Base-by-base conservation (phyloP, 2,797 vertebrate genomes). In the Catostomus latipinnis region DNA sequence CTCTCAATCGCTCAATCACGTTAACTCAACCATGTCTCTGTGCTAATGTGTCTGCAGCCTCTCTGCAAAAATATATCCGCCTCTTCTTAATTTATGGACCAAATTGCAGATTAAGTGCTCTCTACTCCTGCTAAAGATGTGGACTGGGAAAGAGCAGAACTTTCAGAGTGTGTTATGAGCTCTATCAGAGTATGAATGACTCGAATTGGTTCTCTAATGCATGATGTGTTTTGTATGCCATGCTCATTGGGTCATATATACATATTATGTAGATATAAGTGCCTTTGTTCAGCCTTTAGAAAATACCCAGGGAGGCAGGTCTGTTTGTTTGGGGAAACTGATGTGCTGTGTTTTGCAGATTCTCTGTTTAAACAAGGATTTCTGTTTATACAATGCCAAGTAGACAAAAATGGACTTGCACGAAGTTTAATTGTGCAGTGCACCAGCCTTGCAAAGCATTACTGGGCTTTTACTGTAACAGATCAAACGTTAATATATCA, bases 341-440 rank as follows among this genome's bases (percentile, higher is more conserved):
- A 76, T 87, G 85, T 65, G 69, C 85, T 81, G 72, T 22, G 22
- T 54, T 73, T 61, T 81, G 81, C 83, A 76, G 48, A 83, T 87
- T 83, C 81, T 88, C 88, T 89, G 86, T 85, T 83, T 85, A 92
- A 92, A 93, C 86, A 91, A n/a, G 1, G 5, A 10, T 54, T 74
- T 22, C 49, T 65, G 6, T 45, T 45, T 16, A 65, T 46, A 65
- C 46, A 54, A 71, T 22, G 22, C 22, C 22, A 22, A 22, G 22
- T 22, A 22, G 1, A 22, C 22, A 22, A 22, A 22, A 22, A 22
- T 22, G 22, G 22, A 22, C 22, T 22, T 22, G 22, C 22, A 22
- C 22, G 2, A 22, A 22, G 22, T 22, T 22, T 22, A 22, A 22
- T 22, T 22, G 22, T 22, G 22, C 22, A 22, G 22, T 22, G 22